Percentiles rank a stretch among this genome's conserved stretches.
Conservation (phyloP, 2,113 vertebrate species). For the Romanogobio albipinnatus region DNA sequence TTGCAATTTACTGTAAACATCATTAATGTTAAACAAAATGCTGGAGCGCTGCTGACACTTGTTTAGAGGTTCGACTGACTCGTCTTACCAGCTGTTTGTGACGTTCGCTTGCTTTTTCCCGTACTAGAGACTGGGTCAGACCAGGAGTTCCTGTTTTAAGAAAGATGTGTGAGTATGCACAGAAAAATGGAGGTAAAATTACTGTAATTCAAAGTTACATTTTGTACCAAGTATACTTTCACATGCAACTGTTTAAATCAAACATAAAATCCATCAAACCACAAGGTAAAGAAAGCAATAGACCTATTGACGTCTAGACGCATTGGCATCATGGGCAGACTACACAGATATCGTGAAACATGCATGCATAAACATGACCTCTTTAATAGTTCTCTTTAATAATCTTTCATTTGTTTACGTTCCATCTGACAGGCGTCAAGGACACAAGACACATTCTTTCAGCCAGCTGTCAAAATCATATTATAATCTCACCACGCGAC, state of each 20-base stretch:
- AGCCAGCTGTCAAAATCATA: slow-evolving; percentile 56
- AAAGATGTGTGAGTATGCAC: not conserved
- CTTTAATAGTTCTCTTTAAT: slow-evolving; percentile 37
- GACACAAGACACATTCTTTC: slow-evolving; percentile 54
- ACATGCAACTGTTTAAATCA: slow-evolving; percentile 6
- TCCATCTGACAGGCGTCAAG: slow-evolving; percentile 54
- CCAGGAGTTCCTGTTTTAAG: not conserved
- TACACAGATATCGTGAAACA: slow-evolving; percentile 38
- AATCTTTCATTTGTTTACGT: slow-evolving; percentile 49
- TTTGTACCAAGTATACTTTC: not conserved
- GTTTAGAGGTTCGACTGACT: slow-evolving; percentile 3
- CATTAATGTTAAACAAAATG: slow-evolving; percentile 53
- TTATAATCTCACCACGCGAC: slow-evolving; percentile 52
- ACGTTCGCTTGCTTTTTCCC: not conserved
- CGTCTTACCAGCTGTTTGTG: slow-evolving; percentile 33
- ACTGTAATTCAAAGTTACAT: slow-evolving; percentile 1
- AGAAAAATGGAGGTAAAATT: not conserved
- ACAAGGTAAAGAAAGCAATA: not conserved
- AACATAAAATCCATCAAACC: slow-evolving; percentile 4
- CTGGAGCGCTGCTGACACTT: slow-evolving; percentile 1
- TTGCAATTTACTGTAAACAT: slow-evolving; percentile 37
- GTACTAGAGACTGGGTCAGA: slow-evolving; percentile 19
- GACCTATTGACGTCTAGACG: slow-evolving; percentile 4
- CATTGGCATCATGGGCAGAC: not conserved
- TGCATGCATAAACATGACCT: slow-evolving; percentile 54